Percentiles rank a stretch among this genome's conserved stretches.
phyloP scores from a whole-genome alignment of 2,797 vertebrate species.

The Pseudomugil gertrudae region DNA sequence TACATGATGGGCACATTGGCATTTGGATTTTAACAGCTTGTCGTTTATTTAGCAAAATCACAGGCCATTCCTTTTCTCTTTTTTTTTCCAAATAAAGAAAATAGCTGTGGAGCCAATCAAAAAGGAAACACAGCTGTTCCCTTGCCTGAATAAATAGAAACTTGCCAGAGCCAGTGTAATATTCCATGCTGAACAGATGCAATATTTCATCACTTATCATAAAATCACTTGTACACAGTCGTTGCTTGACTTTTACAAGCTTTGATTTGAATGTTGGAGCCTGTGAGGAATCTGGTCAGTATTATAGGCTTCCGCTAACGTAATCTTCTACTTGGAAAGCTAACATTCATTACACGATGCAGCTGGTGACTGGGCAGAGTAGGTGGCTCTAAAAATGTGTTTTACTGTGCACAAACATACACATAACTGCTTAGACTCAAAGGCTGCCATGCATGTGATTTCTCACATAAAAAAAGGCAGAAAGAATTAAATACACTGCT shows the following conservation, averaged over 20 bases:
- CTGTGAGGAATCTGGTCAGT: constrained; percentile 68
- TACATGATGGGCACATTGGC: constrained; percentile 51
- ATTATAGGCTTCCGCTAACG: constrained; percentile 67
- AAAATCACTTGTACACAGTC: constrained; percentile 55
- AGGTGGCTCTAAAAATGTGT: constrained; percentile 66
- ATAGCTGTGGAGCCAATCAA: constrained; percentile 45
- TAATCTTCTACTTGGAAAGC: constrained; percentile 55
- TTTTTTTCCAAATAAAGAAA: constrained; percentile 60
- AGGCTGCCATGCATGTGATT: constrained; percentile 29
- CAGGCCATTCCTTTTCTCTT: constrained; percentile 43
- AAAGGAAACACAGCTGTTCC: constrained; percentile 52
- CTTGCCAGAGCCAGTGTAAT: constrained; percentile 53
- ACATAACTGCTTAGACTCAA: constrained; percentile 21
- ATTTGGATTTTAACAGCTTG: constrained; percentile 64
- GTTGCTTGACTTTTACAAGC: constrained; percentile 64
- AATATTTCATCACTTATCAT: constrained; percentile 69
- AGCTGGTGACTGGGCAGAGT: constrained; percentile 68
- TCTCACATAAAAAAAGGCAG: constrained; percentile 29
- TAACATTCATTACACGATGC: constrained; percentile 62
- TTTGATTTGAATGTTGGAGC: constrained; percentile 67
- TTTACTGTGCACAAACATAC: constrained; percentile 54
- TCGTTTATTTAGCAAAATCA: constrained; percentile 77
- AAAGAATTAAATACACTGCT: constrained; percentile 14
- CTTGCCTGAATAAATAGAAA: constrained; percentile 64
- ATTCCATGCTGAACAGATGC: constrained; percentile 50